A percentile compares a stretch with the other conserved stretches of the same genome.
Evolutionary conservation across 2,113 vertebrate species (phyloP).

Genomic region (Sclerurus mexicanus): DNA sequence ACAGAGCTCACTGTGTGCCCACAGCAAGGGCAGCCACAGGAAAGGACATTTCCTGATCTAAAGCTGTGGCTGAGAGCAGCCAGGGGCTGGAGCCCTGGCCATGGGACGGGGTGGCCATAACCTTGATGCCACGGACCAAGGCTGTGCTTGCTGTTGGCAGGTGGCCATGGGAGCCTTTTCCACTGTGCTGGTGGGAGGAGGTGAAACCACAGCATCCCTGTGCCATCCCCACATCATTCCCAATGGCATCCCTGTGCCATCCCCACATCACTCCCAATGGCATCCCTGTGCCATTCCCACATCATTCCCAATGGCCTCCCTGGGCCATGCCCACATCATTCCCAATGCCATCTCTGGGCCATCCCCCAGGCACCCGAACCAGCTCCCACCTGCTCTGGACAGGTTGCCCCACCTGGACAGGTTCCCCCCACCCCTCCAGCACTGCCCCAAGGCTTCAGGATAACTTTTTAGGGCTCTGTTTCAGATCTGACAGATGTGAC

Average conservation of each 20-base stretch:
- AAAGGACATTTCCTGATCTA: no score
- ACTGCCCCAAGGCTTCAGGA: no score
- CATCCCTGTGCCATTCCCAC: not conserved
- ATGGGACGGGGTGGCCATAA: not conserved
- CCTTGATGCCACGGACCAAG: rapidly evolving
- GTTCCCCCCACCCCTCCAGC: not conserved
- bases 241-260: not conserved
- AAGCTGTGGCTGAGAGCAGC: not conserved
- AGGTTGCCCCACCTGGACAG: not conserved
- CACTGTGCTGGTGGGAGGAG: not conserved
- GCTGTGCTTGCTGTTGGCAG: not conserved
- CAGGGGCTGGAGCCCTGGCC: not conserved
- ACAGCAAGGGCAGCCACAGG: not conserved
- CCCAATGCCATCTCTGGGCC: not conserved
- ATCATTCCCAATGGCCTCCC: not conserved
- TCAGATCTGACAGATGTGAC: rapidly evolving
- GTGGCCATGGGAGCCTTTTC: rapidly evolving
- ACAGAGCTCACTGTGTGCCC: rapidly evolving
- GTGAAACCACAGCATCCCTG: no score
- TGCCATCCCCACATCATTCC: not conserved
- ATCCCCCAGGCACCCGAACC: rapidly evolving
- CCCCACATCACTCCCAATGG: not conserved
- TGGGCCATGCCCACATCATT: not conserved
- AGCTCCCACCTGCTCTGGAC: not conserved
- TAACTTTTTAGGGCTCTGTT: not conserved